Percentiles rank a stretch among this genome's conserved stretches.
Evolutionary conservation across 1,140 invertebrate genomes (phyloP).

Genomic region (Drosophila yakuba): DNA sequence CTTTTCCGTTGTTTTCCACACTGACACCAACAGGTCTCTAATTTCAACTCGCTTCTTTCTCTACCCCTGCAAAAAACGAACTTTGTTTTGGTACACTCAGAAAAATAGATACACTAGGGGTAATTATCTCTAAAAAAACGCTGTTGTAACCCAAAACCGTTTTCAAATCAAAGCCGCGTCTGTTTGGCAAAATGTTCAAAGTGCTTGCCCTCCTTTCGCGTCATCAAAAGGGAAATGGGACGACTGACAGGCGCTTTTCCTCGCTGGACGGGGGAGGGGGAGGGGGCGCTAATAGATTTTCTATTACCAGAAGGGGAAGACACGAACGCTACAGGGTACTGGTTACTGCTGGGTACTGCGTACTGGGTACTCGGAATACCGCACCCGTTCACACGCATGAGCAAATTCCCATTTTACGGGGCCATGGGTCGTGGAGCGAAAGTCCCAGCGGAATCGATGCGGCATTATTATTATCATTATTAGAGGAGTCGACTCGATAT

Average conservation of each 20-base stretch:
- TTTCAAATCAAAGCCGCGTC: not conserved
- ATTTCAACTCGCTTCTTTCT: slow-evolving; percentile 46
- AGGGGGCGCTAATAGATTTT: slow-evolving; percentile 72
- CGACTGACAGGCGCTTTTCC: not conserved
- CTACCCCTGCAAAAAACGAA: not conserved
- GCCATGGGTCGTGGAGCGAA: slow-evolving; percentile 1
- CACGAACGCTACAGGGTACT: not conserved
- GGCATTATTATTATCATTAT: slow-evolving; percentile 73
- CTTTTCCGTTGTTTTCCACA: not conserved
- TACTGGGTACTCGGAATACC: not conserved
- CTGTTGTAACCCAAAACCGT: not conserved
- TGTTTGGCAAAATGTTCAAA: slow-evolving; percentile 12
- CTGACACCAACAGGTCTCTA: slow-evolving; percentile 69
- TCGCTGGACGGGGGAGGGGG: too few relatives aligned
- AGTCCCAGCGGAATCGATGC: slow-evolving; percentile 70
- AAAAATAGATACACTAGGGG: not conserved
- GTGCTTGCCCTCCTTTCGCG: slow-evolving; percentile 6
- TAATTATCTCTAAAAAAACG: not conserved
- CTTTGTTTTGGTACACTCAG: slow-evolving; percentile 1
- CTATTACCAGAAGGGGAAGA: slow-evolving; percentile 51
- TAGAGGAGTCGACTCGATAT: slow-evolving; percentile 62
- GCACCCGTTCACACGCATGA: slow-evolving; percentile 64
- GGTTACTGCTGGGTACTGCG: not conserved
- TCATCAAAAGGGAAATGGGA: slow-evolving; percentile 14
- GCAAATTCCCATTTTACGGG: slow-evolving; percentile 73